Evolutionary conservation across 2,797 vertebrate genomes (phyloP), one percentile per base, ranked within the genome.

Genomic region (Craterocephalus amniculus): DNA sequence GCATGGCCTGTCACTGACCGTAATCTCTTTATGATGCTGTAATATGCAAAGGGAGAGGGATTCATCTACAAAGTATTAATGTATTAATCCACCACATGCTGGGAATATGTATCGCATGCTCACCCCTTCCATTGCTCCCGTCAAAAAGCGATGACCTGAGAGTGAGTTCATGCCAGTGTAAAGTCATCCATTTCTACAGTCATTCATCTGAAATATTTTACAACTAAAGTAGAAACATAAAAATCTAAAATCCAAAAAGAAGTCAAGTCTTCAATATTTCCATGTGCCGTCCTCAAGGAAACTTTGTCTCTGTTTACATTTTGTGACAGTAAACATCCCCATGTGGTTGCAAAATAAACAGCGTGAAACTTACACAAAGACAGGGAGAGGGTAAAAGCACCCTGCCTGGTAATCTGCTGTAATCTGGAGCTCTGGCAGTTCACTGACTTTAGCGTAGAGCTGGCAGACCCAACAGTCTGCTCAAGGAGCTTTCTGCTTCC

Each of bases 1-100:
- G 78, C 86, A 76, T 84, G 78, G 82, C 85, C 86, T 83, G 83
- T 80, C 84, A 79, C 85, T 77, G 81, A 77, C 85, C 29, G 58
- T 93, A 93, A 94, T 93, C 92, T 90, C 83, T 90, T 90, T 83
- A 85, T 87, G 85, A 87, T 84, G 70, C 83, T 74, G 83, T 85
- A 85, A 85, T 84, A 83, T 84, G 83, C 68, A 58, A 58, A 61
- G 59, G 70, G 74, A 6, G 74, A 74, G 70, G 67, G 31, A 8
- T 62, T 72, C 74, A 73, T 65, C 63, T 66, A 58, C 85, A 73
- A 81, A 78, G 81, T 87, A 92, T 91, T 90, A 90, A 90, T 85
- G 75, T 84, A 88, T 89, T 91, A 91, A 91, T 88, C 87, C 84
- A 81, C 85, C 84, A 79, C 89, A 90, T 88, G 86, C 83, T 87